These are phyloP conservation scores for Oreohelix idahoensis DNA, from an alignment of 1,140 invertebrate genomes.

Conservation along the genomic window DNA sequence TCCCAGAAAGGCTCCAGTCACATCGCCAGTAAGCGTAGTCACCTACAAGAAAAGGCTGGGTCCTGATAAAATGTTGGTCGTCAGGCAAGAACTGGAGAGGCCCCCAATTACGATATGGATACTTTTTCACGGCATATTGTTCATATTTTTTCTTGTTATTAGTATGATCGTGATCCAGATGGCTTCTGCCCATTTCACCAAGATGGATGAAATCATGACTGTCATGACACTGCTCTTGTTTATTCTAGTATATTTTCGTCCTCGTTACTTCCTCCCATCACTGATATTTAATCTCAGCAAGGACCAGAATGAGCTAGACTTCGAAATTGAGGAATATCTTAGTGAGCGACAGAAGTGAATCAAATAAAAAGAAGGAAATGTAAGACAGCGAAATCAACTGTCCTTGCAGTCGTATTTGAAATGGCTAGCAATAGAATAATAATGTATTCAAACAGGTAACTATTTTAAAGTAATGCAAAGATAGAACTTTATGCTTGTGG, in stretches of 20 bases:
- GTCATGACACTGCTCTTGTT: not conserved
- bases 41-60: constrained; percentile 1
- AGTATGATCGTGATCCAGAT: not conserved
- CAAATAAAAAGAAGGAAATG: no score
- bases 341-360: no score
- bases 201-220: not conserved
- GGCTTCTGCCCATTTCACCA: not conserved
- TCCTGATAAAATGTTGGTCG: not conserved
- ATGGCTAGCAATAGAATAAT: no score
- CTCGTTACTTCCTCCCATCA: not conserved
- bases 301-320: not conserved
- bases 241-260: not conserved
- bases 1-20: not conserved
- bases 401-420: no score
- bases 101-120: not conserved
- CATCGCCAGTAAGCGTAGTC: not conserved
- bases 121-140: not conserved
- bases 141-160: not conserved
- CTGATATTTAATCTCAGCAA: not conserved
- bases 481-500: no score
- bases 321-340: not conserved
- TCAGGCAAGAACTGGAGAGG: not conserved
- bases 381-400: no score
- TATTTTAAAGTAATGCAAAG: no score
- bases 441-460: no score